These are phyloP conservation scores for Myiagra hebetior DNA, from an alignment of 2,113 vertebrate genomes.

Conservation along the genomic window DNA sequence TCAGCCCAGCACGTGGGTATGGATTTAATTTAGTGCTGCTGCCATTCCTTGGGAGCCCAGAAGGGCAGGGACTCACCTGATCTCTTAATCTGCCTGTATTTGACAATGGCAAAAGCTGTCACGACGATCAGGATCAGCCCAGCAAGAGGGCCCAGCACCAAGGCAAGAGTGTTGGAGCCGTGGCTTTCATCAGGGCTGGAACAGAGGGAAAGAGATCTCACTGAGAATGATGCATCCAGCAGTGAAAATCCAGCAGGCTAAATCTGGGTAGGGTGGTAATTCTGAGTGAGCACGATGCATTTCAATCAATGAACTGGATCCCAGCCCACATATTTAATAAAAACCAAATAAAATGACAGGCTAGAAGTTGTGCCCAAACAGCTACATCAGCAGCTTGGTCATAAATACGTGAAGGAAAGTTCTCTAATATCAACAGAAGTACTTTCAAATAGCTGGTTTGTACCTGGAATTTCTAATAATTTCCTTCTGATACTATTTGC, in stretches of 20 bases:
- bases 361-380: background rate
- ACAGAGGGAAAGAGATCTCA: background rate
- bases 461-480: background rate
- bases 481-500: background rate
- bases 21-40: accelerated
- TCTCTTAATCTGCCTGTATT: slow-evolving; percentile 54
- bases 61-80: slow-evolving; percentile 65
- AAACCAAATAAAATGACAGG: background rate
- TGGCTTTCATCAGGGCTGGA: slow-evolving; percentile 31
- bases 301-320: background rate
- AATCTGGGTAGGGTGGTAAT: background rate
- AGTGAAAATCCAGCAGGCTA: background rate
- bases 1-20: background rate
- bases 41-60: accelerated
- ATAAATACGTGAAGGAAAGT: background rate
- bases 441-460: background rate
- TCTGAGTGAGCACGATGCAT: accelerated
- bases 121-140: background rate
- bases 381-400: background rate
- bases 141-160: slow-evolving; percentile 17
- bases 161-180: background rate
- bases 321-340: background rate
- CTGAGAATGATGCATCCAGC: accelerated
- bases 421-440: background rate
- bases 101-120: slow-evolving; percentile 41